phyloP scores from a whole-genome alignment of 2,797 vertebrate genomes.

The Danionella dracula region DNA sequence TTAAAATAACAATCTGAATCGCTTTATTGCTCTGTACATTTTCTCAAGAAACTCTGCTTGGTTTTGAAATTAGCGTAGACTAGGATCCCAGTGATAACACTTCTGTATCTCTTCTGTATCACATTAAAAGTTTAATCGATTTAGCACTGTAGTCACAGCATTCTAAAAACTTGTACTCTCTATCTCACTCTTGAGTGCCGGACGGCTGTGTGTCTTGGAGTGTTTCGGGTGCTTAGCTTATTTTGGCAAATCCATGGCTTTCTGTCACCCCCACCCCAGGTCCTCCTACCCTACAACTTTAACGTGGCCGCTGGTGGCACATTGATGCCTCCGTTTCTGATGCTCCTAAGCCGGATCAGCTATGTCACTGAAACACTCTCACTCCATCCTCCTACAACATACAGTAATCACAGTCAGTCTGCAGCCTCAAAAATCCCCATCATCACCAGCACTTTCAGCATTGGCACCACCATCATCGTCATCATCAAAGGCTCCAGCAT shows the following conservation, averaged over 20 bases:
- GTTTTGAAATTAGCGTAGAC: constrained; percentile 35
- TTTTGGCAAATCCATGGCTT: constrained; percentile 50
- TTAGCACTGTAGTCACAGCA: constrained; percentile 32
- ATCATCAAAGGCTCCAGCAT: constrained; percentile 46
- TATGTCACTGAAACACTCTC: constrained; percentile 17
- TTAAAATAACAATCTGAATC: too few relatives aligned
- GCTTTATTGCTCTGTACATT: constrained; percentile 17
- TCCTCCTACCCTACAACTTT: constrained; percentile 40
- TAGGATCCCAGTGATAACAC: constrained; percentile 38
- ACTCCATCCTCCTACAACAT: constrained; percentile 21
- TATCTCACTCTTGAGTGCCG: background rate
- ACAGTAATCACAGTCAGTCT: constrained; percentile 41
- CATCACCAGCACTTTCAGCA: constrained; percentile 27
- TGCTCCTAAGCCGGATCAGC: constrained; percentile 51
- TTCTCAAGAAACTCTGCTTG: constrained; percentile 10
- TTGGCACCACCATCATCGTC: constrained; percentile 23
- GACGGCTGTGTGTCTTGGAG: constrained; percentile 33
- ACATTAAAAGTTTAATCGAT: too few relatives aligned
- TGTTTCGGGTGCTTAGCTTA: constrained; percentile 45
- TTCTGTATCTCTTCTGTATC: constrained; percentile 16
- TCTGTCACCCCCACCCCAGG: constrained; percentile 51
- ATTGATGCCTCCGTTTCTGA: constrained; percentile 36
- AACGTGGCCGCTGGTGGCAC: constrained; percentile 30
- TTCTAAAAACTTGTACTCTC: constrained; percentile 27
- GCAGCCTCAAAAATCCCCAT: constrained; percentile 26